A percentile compares a stretch with the other conserved stretches of the same genome.
These are phyloP conservation scores for Ennomos fuscantarius DNA, from an alignment of 2,888 invertebrate species.

Conservation along the genomic window DNA sequence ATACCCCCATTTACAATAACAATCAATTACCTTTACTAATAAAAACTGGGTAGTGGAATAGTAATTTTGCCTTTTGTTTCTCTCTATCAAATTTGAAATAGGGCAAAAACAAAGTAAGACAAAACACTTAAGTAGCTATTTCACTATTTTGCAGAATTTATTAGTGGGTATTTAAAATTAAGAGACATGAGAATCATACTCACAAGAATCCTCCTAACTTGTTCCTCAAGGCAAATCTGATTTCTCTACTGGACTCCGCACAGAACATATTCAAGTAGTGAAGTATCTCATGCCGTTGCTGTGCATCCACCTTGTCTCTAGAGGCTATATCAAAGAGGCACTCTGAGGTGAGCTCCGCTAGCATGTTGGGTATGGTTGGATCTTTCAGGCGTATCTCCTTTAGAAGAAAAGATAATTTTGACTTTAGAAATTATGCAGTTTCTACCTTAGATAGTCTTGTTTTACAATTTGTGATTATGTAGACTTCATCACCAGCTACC, in stretches of 20 bases:
- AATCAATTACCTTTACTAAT: too few species aligned
- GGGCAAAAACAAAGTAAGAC: too few species aligned
- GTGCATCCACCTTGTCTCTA: conserved; percentile 43
- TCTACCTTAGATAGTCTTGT: too few species aligned
- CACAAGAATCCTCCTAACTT: conserved; percentile 65
- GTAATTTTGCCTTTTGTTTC: too few species aligned
- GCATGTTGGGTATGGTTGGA: conserved; percentile 47
- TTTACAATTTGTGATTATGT: too few species aligned
- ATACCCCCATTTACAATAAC: too few species aligned
- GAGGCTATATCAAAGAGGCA: conserved; percentile 62
- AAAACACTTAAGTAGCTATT: background rate
- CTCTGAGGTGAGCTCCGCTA: conserved; percentile 60
- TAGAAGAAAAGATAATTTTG: background rate
- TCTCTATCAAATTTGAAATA: too few species aligned
- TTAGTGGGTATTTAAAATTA: background rate
- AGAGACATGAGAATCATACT: conserved; percentile 41
- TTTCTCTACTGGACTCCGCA: conserved; percentile 57
- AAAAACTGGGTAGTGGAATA: too few species aligned
- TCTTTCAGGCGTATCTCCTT: conserved; percentile 62
- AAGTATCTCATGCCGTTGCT: conserved; percentile 58
- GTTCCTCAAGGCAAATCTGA: conserved; percentile 54
- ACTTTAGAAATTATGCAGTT: too few species aligned
- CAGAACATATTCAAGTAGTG: conserved; percentile 61
- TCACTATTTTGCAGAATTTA: too few species aligned
- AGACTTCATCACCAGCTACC: too few species aligned